phyloP scores from a whole-genome alignment of 2,797 vertebrate genomes.

The Pseudochirops cupreus region DNA sequence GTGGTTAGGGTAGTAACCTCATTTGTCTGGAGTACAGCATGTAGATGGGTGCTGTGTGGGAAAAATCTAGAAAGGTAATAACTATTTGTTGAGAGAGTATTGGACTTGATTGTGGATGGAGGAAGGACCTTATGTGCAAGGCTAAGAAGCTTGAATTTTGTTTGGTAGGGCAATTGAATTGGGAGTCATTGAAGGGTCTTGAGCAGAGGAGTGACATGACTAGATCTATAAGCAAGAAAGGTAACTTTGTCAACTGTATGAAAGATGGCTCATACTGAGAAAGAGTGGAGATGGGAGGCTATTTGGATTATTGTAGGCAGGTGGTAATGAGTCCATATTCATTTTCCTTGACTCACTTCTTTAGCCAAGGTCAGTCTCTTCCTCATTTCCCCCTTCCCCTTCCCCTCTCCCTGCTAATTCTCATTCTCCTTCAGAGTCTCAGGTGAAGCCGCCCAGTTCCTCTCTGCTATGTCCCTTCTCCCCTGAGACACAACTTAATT shows the following conservation, averaged over 20 bases:
- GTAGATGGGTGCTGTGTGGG: neutral
- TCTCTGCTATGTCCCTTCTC: neutral
- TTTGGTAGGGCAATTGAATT: neutral
- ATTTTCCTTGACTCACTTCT: neutral
- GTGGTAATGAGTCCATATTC: neutral
- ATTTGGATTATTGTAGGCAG: neutral
- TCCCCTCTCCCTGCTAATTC: neutral
- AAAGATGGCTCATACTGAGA: neutral
- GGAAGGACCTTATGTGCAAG: neutral
- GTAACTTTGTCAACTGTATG: neutral
- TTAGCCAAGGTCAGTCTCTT: neutral
- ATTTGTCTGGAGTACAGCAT: neutral
- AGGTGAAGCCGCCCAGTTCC: neutral
- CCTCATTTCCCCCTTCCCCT: neutral
- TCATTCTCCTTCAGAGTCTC: neutral
- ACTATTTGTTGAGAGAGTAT: neutral
- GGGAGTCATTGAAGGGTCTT: neutral
- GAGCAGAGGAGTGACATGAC: neutral
- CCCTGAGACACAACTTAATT: neutral
- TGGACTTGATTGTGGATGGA: neutral
- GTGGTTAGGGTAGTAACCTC: neutral
- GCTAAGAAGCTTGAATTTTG: neutral
- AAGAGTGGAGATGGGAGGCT: neutral
- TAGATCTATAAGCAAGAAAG: neutral
- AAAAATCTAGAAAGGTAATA: neutral